phyloP scores from a whole-genome alignment of 1,140 invertebrate genomes.

The Bombus consobrinus region DNA sequence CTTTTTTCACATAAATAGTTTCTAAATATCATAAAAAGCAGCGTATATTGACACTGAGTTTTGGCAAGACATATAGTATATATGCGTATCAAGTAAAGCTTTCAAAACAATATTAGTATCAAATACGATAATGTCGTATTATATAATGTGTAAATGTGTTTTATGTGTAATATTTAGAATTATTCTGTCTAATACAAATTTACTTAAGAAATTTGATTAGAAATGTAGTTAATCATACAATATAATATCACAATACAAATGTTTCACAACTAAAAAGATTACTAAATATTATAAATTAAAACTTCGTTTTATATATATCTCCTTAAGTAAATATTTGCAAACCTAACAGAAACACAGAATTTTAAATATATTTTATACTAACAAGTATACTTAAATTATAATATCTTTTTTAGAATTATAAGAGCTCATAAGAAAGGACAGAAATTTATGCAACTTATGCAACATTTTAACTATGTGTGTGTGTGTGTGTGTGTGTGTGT shows the following conservation, averaged over 20 bases:
- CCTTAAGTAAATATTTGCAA: conserved; percentile 36
- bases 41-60: conserved; percentile 66
- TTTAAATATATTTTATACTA: conserved; percentile 33
- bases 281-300: conserved; percentile 23
- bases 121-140: conserved; percentile 61
- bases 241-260: conserved; percentile 51
- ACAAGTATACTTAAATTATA: conserved; percentile 28
- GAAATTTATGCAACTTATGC: conserved; percentile 27
- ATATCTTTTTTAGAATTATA: conserved; percentile 1
- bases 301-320: conserved; percentile 19
- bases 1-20: conserved; percentile 47
- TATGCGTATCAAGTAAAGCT: conserved; percentile 67
- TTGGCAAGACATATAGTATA: conserved; percentile 56
- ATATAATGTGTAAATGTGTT: conserved; percentile 63
- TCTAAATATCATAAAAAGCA: conserved; percentile 61
- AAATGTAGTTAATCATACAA: conserved; percentile 23
- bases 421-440: conserved; percentile 30
- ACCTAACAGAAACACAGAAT: conserved; percentile 35
- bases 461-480: neutral
- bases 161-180: conserved; percentile 47
- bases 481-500: neutral
- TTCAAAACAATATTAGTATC: conserved; percentile 68
- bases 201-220: conserved; percentile 18
- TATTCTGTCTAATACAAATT: conserved; percentile 37
- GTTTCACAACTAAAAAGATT: conserved; percentile 12